Evolutionary conservation across 2,797 vertebrate species (phyloP).

Genomic region (Nyctalus aviator): DNA sequence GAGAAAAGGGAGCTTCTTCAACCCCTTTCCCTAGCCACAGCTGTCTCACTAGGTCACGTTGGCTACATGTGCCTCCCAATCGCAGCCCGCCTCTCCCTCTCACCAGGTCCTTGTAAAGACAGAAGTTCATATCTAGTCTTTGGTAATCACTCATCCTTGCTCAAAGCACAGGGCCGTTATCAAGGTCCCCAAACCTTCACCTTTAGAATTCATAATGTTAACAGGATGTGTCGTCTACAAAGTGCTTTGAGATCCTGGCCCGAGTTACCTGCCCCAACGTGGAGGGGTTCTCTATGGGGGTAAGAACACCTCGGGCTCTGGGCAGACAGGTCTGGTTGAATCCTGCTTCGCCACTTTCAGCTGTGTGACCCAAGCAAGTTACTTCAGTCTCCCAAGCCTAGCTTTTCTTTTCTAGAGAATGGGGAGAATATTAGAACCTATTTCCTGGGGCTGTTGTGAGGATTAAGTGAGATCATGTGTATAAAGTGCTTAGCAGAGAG

Average conservation of each 20-base stretch:
- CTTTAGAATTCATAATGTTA: neutral
- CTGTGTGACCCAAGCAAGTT: neutral
- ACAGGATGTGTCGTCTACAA: neutral
- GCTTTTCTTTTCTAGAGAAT: neutral
- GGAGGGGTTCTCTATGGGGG: neutral
- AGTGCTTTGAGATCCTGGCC: neutral
- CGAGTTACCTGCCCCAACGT: neutral
- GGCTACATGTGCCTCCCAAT: neutral
- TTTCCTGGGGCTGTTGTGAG: neutral
- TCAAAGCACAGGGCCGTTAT: neutral
- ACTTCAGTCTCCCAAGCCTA: neutral
- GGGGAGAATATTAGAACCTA: neutral
- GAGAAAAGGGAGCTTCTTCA: neutral
- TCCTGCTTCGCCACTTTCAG: neutral
- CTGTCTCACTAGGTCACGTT: neutral
- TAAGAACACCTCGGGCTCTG: neutral
- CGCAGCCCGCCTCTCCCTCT: neutral
- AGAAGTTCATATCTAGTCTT: neutral
- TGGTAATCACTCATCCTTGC: neutral
- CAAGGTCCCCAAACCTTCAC: neutral
- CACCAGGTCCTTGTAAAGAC: neutral
- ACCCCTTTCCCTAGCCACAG: neutral
- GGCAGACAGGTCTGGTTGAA: neutral
- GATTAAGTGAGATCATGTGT: neutral
- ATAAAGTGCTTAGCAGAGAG: neutral